Base-by-base conservation (phyloP, 2,113 vertebrate genomes). In the Manacus vitellinus region DNA sequence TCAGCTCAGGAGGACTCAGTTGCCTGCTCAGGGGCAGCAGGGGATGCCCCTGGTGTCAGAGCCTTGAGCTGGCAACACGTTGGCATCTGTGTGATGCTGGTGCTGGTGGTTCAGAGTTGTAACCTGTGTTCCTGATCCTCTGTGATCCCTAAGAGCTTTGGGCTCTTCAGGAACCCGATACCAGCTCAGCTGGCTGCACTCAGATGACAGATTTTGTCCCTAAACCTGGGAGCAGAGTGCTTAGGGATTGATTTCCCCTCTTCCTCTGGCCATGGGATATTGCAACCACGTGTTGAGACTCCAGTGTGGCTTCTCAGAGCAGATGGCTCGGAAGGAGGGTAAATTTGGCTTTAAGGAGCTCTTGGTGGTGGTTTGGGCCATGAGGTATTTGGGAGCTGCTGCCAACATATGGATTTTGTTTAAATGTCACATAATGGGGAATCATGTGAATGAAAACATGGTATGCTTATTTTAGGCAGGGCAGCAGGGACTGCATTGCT, bases 201-300 rank as follows among this genome's bases (percentile, higher is more conserved):
- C n/a, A 89, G 43, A 52, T 19, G 28, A 8, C 33, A 46, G 39
- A 20, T 71, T 91, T 47, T 56, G 73, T 58, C 22, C 77, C 61
- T 52, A 23, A 77, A 30, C 35, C 47, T 54, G 76, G 31, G 30
- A 51, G 25, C 37, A 8, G 46, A 4, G 14, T 43, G 75, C 11
- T 10, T 4, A 15, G 77, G 56, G 70, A 12, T 35, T 31, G 72
- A 52, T 79, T 65, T 41, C 7, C 51, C 39, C 43, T 17, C 46
- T 33, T 37, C 23, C 88, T 67, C n/a, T 41, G 61, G 19, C 1
- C 1, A 1, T 16, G 12, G 55, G 61, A 10, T 73, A 6, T 19
- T 44, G 33, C 35, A 75, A 2, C 23, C 1, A 1, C 0, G 0
- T 9, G 56, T 3, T 39, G 56, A 31, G 35, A 12, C 65, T 49